Percentiles rank a stretch among this genome's conserved stretches.
Evolutionary conservation across 1,140 invertebrate species (phyloP).

Genomic region (Papilio aristodemus): DNA sequence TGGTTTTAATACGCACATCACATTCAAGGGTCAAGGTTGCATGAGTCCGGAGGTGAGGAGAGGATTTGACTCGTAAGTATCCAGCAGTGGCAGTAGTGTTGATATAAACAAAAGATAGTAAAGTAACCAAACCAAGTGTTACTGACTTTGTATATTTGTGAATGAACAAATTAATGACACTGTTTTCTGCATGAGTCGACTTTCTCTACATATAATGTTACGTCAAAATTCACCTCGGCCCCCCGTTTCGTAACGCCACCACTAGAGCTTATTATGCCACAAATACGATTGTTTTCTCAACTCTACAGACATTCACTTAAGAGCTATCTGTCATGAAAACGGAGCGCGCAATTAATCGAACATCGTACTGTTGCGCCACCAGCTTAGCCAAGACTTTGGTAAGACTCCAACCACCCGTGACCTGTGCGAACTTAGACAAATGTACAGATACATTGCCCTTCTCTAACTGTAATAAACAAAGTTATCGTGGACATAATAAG

Average conservation of each 20-base stretch:
- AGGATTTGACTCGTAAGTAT: too few relatives aligned
- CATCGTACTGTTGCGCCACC: constrained; percentile 53
- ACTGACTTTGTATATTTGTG: not conserved
- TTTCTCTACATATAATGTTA: constrained; percentile 19
- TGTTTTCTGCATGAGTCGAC: constrained; percentile 2
- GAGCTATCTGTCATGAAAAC: constrained; percentile 50
- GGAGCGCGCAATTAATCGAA: constrained; percentile 56
- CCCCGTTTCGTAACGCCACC: constrained; percentile 34
- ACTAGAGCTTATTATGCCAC: constrained; percentile 33
- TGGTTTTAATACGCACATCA: too few relatives aligned
- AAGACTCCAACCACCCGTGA: constrained; percentile 42
- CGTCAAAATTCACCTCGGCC: constrained; percentile 12
- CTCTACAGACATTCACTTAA: constrained; percentile 45
- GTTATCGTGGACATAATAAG: constrained; percentile 18
- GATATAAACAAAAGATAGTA: too few relatives aligned
- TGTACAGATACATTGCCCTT: constrained; percentile 39
- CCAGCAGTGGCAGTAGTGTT: too few relatives aligned
- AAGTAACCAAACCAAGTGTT: too few relatives aligned
- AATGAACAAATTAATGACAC: not conserved
- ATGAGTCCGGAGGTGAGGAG: too few relatives aligned
- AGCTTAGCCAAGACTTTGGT: constrained; percentile 45
- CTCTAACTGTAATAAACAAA: not conserved
- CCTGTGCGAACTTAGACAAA: constrained; percentile 42
- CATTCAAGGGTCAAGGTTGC: too few relatives aligned
- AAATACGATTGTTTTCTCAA: constrained; percentile 44